A percentile compares a stretch with the other conserved stretches of the same genome.
phyloP scores from a whole-genome alignment of 2,888 invertebrate genomes.

The Hirudinaria manillensis region DNA sequence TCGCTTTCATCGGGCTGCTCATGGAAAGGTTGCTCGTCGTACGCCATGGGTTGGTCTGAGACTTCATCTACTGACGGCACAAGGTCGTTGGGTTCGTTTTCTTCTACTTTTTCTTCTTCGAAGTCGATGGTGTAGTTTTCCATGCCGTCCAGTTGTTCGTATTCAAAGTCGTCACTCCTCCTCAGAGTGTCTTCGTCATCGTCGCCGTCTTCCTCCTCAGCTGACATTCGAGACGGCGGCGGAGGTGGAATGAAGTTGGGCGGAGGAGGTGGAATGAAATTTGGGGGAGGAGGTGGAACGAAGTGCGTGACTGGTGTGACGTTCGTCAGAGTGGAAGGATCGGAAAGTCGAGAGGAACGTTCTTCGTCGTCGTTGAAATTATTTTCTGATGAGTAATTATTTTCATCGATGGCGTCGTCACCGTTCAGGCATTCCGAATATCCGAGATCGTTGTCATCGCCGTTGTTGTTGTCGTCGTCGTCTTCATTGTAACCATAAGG shows the following conservation, averaged over 20 bases:
- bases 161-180: not conserved
- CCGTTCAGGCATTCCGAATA: not conserved
- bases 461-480: slow-evolving; percentile 14
- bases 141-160: not conserved
- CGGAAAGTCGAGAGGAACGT: not conserved
- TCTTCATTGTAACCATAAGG: not conserved
- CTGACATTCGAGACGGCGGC: not conserved
- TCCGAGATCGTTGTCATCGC: not conserved
- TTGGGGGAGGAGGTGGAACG: slow-evolving; percentile 13
- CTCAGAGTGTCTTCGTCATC: not conserved
- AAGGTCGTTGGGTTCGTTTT: not conserved
- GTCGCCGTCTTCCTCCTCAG: not conserved
- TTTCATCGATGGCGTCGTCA: not conserved
- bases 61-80: not conserved
- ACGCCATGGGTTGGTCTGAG: not conserved
- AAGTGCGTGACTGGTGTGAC: not conserved
- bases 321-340: not conserved
- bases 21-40: not conserved
- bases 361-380: not conserved
- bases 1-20: not conserved
- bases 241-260: slow-evolving; percentile 28
- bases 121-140: not conserved
- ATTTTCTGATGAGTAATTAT: not conserved
- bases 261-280: slow-evolving; percentile 24
- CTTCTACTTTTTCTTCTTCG: not conserved